These are phyloP conservation scores for Dasyornis broadbenti DNA, from an alignment of 2,113 vertebrate species.

Conservation along the genomic window DNA sequence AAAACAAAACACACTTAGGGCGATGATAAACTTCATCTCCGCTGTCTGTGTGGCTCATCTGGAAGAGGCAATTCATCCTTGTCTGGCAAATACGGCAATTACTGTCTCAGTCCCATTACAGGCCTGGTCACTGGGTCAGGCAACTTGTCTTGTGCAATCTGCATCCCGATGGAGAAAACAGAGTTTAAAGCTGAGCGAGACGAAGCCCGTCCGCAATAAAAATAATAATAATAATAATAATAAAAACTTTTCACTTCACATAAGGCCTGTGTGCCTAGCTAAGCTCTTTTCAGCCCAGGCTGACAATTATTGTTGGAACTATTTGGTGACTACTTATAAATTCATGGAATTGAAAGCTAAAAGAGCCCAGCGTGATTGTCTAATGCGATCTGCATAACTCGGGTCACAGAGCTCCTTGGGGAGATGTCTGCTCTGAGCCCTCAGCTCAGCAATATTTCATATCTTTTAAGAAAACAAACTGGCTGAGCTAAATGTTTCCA, in stretches of 20 bases:
- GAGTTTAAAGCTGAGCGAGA: neutral
- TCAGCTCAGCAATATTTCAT: neutral
- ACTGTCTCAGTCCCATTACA: neutral
- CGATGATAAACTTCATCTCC: neutral
- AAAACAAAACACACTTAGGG: neutral
- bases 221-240: neutral
- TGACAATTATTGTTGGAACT: constrained; percentile 6
- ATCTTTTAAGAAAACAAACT: constrained; percentile 33
- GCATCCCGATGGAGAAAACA: neutral
- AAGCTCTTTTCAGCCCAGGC: constrained; percentile 18
- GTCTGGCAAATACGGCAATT: constrained; percentile 17
- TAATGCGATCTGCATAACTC: constrained; percentile 11
- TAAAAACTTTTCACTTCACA: neutral
- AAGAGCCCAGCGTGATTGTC: neutral
- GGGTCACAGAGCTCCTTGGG: neutral
- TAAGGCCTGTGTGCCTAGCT: neutral
- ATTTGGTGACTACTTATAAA: constrained; percentile 10
- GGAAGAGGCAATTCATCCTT: neutral
- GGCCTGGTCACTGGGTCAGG: neutral
- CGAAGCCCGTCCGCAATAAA: neutral
- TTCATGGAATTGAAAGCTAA: constrained; percentile 3
- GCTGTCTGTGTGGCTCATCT: neutral
- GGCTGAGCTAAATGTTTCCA: neutral
- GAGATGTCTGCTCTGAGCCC: neutral
- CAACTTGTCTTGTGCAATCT: constrained; percentile 20